Conservation (phyloP, 1,140 invertebrate species). For the Drosophila melanogaster region DNA sequence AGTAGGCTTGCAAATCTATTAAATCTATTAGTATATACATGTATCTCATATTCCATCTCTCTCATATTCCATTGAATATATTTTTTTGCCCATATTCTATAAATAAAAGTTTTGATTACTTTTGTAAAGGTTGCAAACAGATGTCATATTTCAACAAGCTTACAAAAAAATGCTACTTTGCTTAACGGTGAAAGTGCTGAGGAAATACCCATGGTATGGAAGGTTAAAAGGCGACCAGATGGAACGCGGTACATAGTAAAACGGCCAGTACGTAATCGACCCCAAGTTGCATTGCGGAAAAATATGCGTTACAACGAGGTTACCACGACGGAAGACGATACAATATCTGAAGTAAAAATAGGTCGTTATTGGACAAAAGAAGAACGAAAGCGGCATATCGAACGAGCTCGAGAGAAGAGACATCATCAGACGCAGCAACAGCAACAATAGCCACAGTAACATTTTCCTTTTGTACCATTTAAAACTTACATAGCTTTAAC, state of each 20-base stretch:
- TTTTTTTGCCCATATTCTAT: not conserved
- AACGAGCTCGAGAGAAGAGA: slow-evolving; percentile 88
- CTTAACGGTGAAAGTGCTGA: slow-evolving; percentile 34
- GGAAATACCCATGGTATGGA: slow-evolving; percentile 89
- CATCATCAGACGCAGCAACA: slow-evolving; percentile 85
- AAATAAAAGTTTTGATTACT: not conserved
- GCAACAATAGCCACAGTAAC: slow-evolving; percentile 32
- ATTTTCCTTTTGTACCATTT: slow-evolving; percentile 4
- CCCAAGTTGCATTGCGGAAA: slow-evolving; percentile 76
- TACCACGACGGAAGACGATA: slow-evolving; percentile 92
- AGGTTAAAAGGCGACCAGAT: slow-evolving; percentile 91
- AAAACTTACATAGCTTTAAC: slow-evolving; percentile 11
- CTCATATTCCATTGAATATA: not conserved
- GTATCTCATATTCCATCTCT: too few species aligned
- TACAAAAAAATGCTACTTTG: slow-evolving; percentile 36
- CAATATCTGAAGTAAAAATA: slow-evolving; percentile 92
- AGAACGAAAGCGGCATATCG: slow-evolving; percentile 91
- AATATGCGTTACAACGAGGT: slow-evolving; percentile 89
- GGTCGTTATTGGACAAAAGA: slow-evolving; percentile 93
- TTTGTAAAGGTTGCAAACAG: slow-evolving; percentile 56
- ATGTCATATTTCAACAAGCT: slow-evolving; percentile 4
- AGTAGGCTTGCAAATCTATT: too few species aligned
- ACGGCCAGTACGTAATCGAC: slow-evolving; percentile 89
- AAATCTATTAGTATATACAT: too few species aligned
- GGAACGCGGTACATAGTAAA: slow-evolving; percentile 92